Percentiles rank a stretch among this genome's conserved stretches.
phyloP scores from a whole-genome alignment of 2,797 vertebrate genomes.

The Petrocephalus schoutedeni region DNA sequence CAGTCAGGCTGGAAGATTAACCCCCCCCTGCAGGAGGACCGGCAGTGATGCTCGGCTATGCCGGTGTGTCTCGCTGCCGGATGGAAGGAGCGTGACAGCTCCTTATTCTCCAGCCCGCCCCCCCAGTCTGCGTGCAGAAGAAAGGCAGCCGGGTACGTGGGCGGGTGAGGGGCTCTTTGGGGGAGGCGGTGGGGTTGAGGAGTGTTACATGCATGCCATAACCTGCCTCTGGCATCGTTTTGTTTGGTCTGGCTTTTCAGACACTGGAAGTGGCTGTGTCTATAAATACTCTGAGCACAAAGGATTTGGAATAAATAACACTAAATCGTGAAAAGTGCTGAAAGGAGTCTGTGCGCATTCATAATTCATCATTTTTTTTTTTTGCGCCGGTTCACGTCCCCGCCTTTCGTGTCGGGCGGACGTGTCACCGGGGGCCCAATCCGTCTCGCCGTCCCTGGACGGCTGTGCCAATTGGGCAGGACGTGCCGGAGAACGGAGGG shows the following conservation, averaged over 20 bases:
- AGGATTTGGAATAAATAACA: not conserved
- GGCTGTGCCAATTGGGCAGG: not conserved
- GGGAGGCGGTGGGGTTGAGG: not conserved
- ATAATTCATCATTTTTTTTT: no score
- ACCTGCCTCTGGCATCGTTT: not conserved
- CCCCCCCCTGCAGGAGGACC: not conserved
- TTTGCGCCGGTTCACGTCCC: not conserved
- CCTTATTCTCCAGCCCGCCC: not conserved
- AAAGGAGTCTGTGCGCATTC: not conserved
- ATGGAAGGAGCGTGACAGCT: not conserved
- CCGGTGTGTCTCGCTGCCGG: not conserved
- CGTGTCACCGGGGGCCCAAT: not conserved
- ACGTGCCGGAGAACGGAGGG: not conserved
- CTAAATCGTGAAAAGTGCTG: not conserved
- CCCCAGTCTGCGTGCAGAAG: not conserved
- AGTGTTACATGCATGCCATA: not conserved
- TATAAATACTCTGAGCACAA: constrained; percentile 1
- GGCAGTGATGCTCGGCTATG: not conserved
- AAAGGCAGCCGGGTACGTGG: not conserved
- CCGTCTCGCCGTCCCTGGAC: not conserved
- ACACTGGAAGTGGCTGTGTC: not conserved
- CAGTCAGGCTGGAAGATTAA: not conserved
- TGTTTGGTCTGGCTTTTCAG: constrained; percentile 1
- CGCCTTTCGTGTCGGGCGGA: not conserved
- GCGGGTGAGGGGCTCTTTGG: not conserved